phyloP scores from a whole-genome alignment of 2,113 vertebrate genomes.

The Onychostruthus taczanowskii region DNA sequence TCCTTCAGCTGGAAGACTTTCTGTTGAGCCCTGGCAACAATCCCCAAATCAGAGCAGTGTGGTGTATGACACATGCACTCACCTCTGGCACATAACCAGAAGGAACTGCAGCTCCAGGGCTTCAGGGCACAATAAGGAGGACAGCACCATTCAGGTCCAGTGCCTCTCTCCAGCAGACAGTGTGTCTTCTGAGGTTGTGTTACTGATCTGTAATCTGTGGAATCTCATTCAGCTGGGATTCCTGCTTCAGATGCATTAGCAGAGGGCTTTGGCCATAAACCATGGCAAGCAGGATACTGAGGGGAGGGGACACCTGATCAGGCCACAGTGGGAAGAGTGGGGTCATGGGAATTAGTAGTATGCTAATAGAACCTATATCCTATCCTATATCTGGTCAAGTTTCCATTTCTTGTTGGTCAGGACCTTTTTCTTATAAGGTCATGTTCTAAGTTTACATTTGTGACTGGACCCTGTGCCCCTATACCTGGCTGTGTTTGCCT shows the following conservation, averaged over 20 bases:
- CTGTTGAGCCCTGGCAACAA: not conserved
- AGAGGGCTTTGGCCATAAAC: not conserved
- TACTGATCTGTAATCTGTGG: not conserved
- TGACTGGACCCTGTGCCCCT: not conserved
- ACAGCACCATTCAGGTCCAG: not conserved
- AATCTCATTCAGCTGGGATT: not conserved
- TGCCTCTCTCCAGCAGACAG: not conserved
- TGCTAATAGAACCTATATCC: not conserved
- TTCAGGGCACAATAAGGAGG: not conserved
- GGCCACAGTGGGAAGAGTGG: not conserved
- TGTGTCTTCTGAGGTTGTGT: not conserved
- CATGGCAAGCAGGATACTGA: not conserved
- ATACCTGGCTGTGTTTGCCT: not conserved
- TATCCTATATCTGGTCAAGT: not conserved
- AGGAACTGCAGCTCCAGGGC: not conserved
- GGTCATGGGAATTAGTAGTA: not conserved
- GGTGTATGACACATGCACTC: accelerated
- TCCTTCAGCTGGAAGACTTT: not conserved
- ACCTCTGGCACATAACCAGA: not conserved
- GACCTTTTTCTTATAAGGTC: not conserved
- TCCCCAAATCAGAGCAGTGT: accelerated
- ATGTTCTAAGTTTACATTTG: not conserved
- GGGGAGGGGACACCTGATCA: not conserved
- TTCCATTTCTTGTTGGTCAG: not conserved
- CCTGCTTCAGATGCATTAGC: not conserved